Evolutionary conservation across 2,113 vertebrate genomes (phyloP).

Genomic region (Phocoena phocoena): DNA sequence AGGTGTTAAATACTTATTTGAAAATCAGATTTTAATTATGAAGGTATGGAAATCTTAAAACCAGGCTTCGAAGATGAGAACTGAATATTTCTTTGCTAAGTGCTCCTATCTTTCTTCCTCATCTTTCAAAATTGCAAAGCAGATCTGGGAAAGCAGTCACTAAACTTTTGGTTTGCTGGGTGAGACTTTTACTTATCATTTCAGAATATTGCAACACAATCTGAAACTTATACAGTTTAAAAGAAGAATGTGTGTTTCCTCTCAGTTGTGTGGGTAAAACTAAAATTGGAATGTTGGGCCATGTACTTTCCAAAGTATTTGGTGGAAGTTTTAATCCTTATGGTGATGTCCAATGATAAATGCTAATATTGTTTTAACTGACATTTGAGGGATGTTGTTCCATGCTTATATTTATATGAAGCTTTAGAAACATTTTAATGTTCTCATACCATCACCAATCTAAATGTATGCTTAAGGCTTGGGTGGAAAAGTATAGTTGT

Average conservation of each 20-base stretch:
- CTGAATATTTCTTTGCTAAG: neutral
- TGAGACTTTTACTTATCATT: slow-evolving; percentile 20
- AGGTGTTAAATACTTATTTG: neutral
- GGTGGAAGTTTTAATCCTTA: neutral
- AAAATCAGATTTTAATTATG: slow-evolving; percentile 35
- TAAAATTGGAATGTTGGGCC: slow-evolving; percentile 15
- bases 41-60: slow-evolving; percentile 30
- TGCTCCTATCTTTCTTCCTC: neutral
- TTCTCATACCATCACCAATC: neutral
- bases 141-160: neutral
- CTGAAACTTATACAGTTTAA: neutral
- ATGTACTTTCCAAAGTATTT: neutral
- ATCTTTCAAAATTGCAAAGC: neutral
- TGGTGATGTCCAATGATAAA: neutral
- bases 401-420: neutral
- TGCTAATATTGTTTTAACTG: neutral
- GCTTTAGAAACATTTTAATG: neutral
- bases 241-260: neutral
- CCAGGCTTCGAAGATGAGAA: neutral
- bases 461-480: neutral
- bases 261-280: neutral
- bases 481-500: neutral
- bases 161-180: neutral
- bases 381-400: neutral
- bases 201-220: neutral